Conservation (phyloP, 2,113 vertebrate species). For the Numenius arquata region DNA sequence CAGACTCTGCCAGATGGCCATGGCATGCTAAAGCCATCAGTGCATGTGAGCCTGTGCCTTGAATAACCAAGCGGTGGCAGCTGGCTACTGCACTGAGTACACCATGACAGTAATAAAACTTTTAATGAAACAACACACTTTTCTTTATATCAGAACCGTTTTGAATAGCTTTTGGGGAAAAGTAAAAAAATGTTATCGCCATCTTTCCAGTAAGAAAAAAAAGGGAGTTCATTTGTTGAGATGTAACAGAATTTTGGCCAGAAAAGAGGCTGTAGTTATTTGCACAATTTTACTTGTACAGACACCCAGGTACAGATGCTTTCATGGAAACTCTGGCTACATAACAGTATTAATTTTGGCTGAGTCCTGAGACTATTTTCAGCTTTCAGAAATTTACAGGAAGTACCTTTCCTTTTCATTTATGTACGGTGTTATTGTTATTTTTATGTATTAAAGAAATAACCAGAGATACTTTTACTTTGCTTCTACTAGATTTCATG, state of each 20-base stretch:
- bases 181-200: not conserved
- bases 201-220: not conserved
- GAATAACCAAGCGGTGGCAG: not conserved
- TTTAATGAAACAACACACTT: not conserved
- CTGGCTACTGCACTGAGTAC: not conserved
- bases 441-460: conserved; percentile 43
- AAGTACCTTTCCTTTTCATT: conserved; percentile 65
- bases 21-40: not conserved
- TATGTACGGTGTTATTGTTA: conserved; percentile 39
- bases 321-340: conserved; percentile 69
- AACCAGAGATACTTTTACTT: not conserved
- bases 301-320: conserved; percentile 58
- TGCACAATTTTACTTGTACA: conserved; percentile 59
- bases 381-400: conserved; percentile 60
- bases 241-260: not conserved
- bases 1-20: not conserved
- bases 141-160: not conserved
- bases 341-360: conserved; percentile 67
- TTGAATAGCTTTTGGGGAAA: not conserved
- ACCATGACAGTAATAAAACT: not conserved
- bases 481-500: not conserved
- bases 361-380: conserved; percentile 61
- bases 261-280: conserved; percentile 54
- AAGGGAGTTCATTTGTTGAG: not conserved
- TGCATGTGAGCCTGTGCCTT: not conserved